These are phyloP conservation scores for Chiroxiphia lanceolata DNA, from an alignment of 2,797 vertebrate species.

Conservation along the genomic window DNA sequence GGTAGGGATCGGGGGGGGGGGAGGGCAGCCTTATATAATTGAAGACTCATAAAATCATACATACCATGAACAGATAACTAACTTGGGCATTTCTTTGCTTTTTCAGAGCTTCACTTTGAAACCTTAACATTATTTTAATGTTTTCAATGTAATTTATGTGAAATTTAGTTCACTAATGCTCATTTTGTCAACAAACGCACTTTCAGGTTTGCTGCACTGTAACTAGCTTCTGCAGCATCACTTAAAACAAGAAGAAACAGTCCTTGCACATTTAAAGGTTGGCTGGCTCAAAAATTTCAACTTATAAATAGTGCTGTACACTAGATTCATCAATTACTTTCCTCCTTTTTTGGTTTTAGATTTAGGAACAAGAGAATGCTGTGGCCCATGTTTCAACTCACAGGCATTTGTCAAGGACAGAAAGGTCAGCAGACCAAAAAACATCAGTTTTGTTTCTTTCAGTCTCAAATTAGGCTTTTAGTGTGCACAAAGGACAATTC, in stretches of 20 bases:
- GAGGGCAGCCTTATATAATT: not conserved
- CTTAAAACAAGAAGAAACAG: conserved; percentile 4
- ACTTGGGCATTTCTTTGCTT: not conserved
- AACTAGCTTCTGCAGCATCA: not conserved
- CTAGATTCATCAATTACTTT: not conserved
- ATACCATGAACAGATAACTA: not conserved
- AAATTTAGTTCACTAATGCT: not conserved
- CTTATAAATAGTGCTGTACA: not conserved
- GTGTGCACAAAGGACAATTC: conserved; percentile 29
- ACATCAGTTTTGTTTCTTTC: not conserved
- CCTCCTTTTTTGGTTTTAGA: not conserved
- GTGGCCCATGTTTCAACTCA: not conserved
- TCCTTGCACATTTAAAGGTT: not conserved
- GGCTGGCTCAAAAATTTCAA: not conserved
- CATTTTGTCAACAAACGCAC: not conserved
- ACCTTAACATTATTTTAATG: not conserved
- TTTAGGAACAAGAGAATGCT: not conserved
- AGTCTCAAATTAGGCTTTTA: conserved; percentile 45
- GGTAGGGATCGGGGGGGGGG: not conserved
- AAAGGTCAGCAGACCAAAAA: conserved; percentile 24
- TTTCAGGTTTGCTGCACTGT: conserved; percentile 1
- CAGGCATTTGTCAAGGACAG: not conserved
- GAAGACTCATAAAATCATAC: not conserved
- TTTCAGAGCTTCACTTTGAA: not conserved
- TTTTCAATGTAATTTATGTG: not conserved